Percentiles rank a stretch among this genome's conserved stretches.
phyloP scores from a whole-genome alignment of 35 echinoderm and acorn worm species.

The Hemicentrotus pulcherrimus region DNA sequence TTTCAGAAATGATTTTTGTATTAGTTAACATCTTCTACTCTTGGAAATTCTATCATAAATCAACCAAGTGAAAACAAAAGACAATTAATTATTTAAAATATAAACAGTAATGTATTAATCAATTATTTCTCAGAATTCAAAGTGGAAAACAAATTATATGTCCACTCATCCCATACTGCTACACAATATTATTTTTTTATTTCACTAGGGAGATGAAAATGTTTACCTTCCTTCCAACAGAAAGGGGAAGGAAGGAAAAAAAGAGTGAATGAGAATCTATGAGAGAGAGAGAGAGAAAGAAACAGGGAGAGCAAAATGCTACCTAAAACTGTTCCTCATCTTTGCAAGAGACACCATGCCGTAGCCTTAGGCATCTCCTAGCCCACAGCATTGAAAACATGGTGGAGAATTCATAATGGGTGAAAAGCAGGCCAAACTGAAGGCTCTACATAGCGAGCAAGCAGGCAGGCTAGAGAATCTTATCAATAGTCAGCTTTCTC shows the following conservation, averaged over 20 bases:
- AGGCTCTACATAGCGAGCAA: background rate
- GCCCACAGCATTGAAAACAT: background rate
- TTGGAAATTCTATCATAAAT: too few species aligned
- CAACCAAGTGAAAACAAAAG: too few species aligned
- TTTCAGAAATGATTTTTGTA: too few species aligned
- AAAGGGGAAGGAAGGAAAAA: background rate
- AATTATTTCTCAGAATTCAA: too few species aligned
- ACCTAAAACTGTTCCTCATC: background rate
- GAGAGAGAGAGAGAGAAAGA: background rate
- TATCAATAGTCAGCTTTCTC: background rate
- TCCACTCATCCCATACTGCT: too few species aligned
- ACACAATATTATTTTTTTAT: too few species aligned
- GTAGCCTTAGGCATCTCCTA: background rate
- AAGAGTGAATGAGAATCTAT: background rate
- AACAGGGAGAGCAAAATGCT: background rate
- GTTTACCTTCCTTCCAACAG: background rate
- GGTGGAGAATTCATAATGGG: conserved; percentile 30
- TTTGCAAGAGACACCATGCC: conserved; percentile 3
- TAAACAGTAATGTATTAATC: too few species aligned
- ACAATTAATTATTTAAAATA: too few species aligned
- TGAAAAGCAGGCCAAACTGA: conserved; percentile 10
- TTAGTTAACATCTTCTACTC: too few species aligned
- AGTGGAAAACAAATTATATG: too few species aligned
- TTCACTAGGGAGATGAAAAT: too few species aligned
- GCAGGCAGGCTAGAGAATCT: background rate